Evolutionary conservation across 2,113 vertebrate species (phyloP).

Genomic region (Lepus europaeus): DNA sequence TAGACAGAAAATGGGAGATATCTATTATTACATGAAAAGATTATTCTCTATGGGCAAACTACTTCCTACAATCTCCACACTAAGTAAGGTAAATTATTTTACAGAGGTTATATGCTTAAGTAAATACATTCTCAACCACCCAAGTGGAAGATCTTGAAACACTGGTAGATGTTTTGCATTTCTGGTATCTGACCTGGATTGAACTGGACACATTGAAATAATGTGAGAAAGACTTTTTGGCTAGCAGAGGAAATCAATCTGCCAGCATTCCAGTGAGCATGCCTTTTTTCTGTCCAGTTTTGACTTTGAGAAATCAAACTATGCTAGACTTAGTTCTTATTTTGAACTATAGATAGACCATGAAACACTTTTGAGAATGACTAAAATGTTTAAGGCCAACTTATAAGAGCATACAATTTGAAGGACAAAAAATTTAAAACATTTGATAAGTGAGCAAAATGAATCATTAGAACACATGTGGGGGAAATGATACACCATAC

Average conservation of each 20-base stretch:
- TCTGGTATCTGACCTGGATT: constrained; percentile 81
- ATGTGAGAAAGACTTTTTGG: constrained; percentile 79
- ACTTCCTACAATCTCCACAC: neutral
- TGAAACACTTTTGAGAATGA: constrained; percentile 19
- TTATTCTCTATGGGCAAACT: neutral
- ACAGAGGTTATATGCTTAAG: constrained; percentile 53
- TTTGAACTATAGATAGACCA: constrained; percentile 58
- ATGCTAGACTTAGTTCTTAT: constrained; percentile 47
- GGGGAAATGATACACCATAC: neutral
- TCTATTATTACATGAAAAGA: neutral
- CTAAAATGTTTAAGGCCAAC: neutral
- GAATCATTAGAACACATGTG: neutral
- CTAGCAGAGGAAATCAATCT: constrained; percentile 34
- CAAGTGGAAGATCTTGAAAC: constrained; percentile 56
- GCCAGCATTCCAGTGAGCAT: constrained; percentile 63
- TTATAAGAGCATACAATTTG: neutral
- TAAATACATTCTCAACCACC: constrained; percentile 71
- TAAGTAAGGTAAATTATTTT: constrained; percentile 23
- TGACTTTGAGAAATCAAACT: constrained; percentile 69
- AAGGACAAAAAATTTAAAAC: neutral
- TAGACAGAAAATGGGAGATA: neutral
- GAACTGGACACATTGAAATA: constrained; percentile 78
- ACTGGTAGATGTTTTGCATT: constrained; percentile 70
- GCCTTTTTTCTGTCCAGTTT: constrained; percentile 50
- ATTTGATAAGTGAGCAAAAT: constrained; percentile 11